Evolutionary conservation across 2,797 vertebrate species (phyloP).

Genomic region (Acropternis orthonyx): DNA sequence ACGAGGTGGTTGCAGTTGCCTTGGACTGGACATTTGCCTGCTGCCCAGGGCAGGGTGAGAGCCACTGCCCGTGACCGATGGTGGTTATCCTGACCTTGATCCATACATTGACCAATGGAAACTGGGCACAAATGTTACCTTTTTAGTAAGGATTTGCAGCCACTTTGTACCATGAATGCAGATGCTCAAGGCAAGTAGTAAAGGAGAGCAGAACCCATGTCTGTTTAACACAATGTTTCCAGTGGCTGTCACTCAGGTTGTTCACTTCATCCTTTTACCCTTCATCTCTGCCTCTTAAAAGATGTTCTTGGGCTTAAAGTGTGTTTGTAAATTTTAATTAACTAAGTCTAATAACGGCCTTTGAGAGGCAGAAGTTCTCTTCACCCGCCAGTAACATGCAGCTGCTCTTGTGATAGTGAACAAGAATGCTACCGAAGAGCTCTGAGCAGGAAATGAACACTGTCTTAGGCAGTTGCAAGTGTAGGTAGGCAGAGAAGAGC

Average conservation of each 20-base stretch:
- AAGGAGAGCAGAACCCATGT: not conserved
- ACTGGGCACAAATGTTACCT: not conserved
- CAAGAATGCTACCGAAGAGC: not conserved
- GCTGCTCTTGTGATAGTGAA: not conserved
- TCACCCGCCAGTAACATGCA: not conserved
- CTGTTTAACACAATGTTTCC: not conserved
- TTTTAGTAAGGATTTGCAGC: not conserved
- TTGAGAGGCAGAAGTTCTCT: not conserved
- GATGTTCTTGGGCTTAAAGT: not conserved
- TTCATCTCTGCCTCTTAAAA: not conserved
- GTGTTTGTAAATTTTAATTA: not conserved
- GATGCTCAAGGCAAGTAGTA: not conserved
- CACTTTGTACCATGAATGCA: not conserved
- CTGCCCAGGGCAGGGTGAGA: not conserved
- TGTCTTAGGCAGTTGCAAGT: not conserved
- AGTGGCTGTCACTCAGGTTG: not conserved
- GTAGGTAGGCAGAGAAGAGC: conserved; percentile 30
- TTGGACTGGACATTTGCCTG: not conserved
- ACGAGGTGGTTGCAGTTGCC: rapidly evolving
- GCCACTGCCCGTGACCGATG: not conserved
- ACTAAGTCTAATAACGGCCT: not conserved
- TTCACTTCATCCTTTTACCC: not conserved
- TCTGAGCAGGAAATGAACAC: conserved; percentile 9
- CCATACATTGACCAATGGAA: not conserved
- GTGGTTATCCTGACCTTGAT: not conserved